phyloP scores from a whole-genome alignment of 2,113 vertebrate genomes.

The human region GRCh38 chr9:42026501-42027000 shows the following conservation, averaged over 20 bases:
- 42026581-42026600: too few species aligned
- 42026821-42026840: not conserved
- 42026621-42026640: not conserved
- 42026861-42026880: not conserved
- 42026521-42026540: too few species aligned
- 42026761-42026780: not conserved
- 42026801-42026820: not conserved
- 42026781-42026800: not conserved
- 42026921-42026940: not conserved
- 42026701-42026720: not conserved
- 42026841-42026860: not conserved
- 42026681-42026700: not conserved
- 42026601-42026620: not conserved
- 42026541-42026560: too few species aligned
- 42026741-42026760: not conserved
- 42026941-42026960: not conserved
- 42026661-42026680: not conserved
- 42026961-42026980: not conserved
- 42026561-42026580: too few species aligned
- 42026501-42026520: fast-evolving
- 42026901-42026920: not conserved
- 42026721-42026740: not conserved
- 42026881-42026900: not conserved
- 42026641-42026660: not conserved
- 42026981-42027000: not conserved